Percentiles rank a stretch among this genome's conserved stretches.
These are phyloP conservation scores for Campylorhamphus procurvoides DNA, from an alignment of 2,113 vertebrate species.

Conservation along the genomic window DNA sequence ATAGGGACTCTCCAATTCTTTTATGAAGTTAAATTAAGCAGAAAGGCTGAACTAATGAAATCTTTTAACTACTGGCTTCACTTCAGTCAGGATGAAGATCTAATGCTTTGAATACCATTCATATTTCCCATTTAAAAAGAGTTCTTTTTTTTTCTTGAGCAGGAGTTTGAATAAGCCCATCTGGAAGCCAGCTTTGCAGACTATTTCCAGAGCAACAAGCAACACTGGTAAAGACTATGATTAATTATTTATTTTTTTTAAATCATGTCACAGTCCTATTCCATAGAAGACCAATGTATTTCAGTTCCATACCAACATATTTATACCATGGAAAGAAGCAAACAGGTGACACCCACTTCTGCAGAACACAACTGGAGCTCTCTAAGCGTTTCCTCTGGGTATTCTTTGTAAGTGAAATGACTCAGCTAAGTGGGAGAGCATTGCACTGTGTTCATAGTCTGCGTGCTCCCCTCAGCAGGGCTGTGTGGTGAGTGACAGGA, in stretches of 20 bases:
- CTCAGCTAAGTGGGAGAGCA: conserved; percentile 9
- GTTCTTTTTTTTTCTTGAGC: not conserved
- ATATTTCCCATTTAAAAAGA: not conserved
- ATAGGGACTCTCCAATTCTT: not conserved
- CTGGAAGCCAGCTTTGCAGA: not conserved
- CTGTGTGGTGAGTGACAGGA: not conserved
- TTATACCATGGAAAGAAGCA: not conserved
- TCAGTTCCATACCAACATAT: not conserved
- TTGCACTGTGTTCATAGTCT: not conserved
- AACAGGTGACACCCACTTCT: conserved; percentile 30
- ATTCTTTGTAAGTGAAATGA: conserved; percentile 43
- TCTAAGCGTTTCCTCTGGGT: conserved; percentile 33
- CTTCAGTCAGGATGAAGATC: not conserved
- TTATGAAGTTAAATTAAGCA: not conserved
- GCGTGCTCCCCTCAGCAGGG: not conserved
- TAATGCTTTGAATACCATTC: not conserved
- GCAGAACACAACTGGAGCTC: not conserved
- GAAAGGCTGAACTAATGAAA: not conserved
- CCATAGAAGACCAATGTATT: not conserved
- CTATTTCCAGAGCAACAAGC: not conserved
- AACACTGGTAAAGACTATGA: not conserved
- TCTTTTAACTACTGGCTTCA: not conserved
- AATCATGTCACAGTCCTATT: not conserved
- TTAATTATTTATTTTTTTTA: not conserved
- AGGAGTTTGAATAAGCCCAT: not conserved